phyloP scores from a whole-genome alignment of 2,113 vertebrate genomes.

The Paraplagusia blochii region DNA sequence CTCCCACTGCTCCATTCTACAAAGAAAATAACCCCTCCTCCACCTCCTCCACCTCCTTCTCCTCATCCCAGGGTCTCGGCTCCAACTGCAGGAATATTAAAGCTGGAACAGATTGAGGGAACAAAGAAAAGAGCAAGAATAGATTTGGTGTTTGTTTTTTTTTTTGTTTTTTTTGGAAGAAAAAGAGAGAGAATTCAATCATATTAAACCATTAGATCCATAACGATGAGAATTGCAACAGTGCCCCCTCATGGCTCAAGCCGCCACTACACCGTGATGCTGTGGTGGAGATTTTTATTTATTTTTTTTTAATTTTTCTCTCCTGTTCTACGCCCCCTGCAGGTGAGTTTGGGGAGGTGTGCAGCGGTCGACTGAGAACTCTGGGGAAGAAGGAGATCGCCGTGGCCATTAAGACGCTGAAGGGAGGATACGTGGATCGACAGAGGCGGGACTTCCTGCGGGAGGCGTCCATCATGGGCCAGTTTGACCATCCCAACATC shows the following conservation, averaged over 20 bases:
- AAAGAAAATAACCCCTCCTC: not conserved
- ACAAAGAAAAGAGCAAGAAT: constrained; percentile 44
- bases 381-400: constrained; percentile 94
- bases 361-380: constrained; percentile 89
- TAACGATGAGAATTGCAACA: constrained; percentile 57
- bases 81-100: constrained; percentile 33
- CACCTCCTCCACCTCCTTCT: constrained; percentile 7
- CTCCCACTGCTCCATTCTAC: constrained; percentile 1
- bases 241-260: constrained; percentile 62
- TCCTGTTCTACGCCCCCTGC: constrained; percentile 16
- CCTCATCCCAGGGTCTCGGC: constrained; percentile 21
- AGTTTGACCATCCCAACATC: constrained; percentile 94
- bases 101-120: constrained; percentile 40
- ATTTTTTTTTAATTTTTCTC: too few relatives aligned
- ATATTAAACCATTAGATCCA: constrained; percentile 43
- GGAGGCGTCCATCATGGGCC: constrained; percentile 95
- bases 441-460: constrained; percentile 92
- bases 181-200: constrained; percentile 18
- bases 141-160: constrained; percentile 27
- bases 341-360: constrained; percentile 97
- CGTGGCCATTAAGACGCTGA: constrained; percentile 94
- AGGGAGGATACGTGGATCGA: constrained; percentile 88
- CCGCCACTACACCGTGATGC: constrained; percentile 5
- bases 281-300: not conserved
- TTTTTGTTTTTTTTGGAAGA: too few relatives aligned